Percentiles rank a stretch among this genome's conserved stretches.
Conservation (phyloP, 2,113 vertebrate species). For the Rissa tridactyla region DNA sequence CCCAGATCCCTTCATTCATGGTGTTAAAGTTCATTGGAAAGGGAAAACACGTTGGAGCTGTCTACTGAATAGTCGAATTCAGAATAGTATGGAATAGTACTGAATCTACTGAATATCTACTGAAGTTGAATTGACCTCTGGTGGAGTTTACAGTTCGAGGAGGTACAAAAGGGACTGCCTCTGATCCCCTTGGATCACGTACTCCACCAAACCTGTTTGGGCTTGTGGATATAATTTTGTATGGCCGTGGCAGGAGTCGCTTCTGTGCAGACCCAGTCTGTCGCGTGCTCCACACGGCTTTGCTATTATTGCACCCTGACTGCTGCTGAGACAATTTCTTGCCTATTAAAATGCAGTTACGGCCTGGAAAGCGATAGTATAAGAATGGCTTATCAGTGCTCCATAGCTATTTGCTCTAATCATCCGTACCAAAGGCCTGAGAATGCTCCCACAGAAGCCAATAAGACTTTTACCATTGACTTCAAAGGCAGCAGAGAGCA, state of each 20-base stretch:
- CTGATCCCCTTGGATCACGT: neutral
- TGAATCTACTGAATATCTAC: neutral
- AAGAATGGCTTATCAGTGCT: conserved; percentile 61
- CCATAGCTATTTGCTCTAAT: conserved; percentile 54
- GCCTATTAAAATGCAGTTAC: conserved; percentile 65
- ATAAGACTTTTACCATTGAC: conserved; percentile 62
- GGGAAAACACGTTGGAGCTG: neutral
- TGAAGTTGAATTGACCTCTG: neutral
- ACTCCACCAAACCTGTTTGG: neutral
- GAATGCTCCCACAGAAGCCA: conserved; percentile 64
- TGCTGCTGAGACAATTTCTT: conserved; percentile 69
- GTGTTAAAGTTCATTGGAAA: neutral
- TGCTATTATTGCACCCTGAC: conserved; percentile 60
- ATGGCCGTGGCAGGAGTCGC: neutral
- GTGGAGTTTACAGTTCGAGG: neutral
- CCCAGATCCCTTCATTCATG: neutral
- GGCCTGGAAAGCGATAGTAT: conserved; percentile 14
- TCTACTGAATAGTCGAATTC: neutral
- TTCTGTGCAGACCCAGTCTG: conserved; percentile 11
- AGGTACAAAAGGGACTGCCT: neutral
- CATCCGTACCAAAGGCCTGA: conserved; percentile 37
- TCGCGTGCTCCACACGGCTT: neutral
- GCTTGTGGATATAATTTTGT: neutral
- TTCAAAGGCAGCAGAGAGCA: conserved; percentile 61
- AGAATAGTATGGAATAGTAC: neutral